Evolutionary conservation across 2,888 invertebrate species (phyloP), one percentile per base, ranked within the genome.

Genomic region (Stenurella melanura): DNA sequence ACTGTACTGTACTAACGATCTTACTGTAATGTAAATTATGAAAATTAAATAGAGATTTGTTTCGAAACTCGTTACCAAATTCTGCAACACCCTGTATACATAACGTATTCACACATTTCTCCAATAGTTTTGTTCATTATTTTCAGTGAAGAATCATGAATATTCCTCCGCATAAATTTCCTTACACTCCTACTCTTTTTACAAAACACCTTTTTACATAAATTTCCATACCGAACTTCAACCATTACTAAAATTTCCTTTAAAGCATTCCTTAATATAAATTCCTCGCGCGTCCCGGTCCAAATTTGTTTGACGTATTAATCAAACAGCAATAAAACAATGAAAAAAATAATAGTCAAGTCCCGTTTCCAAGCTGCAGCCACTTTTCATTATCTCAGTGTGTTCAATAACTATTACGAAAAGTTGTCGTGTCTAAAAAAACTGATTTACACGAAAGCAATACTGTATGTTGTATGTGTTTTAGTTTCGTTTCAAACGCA

Each of bases 381-480:
- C 34, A 17, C 42, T 57, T 56, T 58, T 34, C 34, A n/a, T 15
- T 30, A 58, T 57, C 30, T 34, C 57, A 17, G 26, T 21, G 73
- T 57, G 76, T 76, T 68, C 76, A 68, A 56, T 50, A 63, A 34
- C 34, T 11, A 9, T 19, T 18, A 38, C 42, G 57, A 34, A 30
- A n/a, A 57, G 0, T 30, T 12, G 18, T 42, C 17, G 38, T 38
- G 19, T 58, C 58, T 42, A 2, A 34, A 18, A 2, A 21, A 58
- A 38, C 38, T 70, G 38, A 70, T 58, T 34, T 21, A 69, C n/a
- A 68, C 54, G 54, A 78, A 80, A 81, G 81, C 82, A 81, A 82
- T 81, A 83, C 75, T 71, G 60, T 60, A 70, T 11, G 19, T n/a
- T 50, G 50, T 50, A 50, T 21, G 34, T 73, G 50, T 73, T 75